Conservation (phyloP, 1,140 invertebrate species). For the Listronotus oregonensis region DNA sequence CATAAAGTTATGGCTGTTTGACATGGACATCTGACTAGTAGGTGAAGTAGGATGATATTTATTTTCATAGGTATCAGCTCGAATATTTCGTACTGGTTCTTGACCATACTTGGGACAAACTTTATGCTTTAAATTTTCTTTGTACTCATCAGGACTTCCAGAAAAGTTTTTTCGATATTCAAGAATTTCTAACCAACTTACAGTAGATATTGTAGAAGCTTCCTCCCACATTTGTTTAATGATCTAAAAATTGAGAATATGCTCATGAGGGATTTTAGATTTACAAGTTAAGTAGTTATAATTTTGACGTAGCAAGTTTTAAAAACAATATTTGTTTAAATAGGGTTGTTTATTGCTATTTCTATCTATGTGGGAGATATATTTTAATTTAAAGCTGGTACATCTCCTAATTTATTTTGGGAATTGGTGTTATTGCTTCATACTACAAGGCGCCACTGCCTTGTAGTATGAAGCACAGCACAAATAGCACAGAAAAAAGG, state of each 20-base stretch:
- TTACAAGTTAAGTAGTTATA: too few species aligned
- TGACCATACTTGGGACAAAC: conserved; percentile 56
- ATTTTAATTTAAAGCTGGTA: too few species aligned
- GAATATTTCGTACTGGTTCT: conserved; percentile 39
- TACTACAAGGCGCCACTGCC: too few species aligned
- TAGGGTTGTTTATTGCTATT: too few species aligned
- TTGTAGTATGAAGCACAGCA: too few species aligned
- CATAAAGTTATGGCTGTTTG: conserved; percentile 27
- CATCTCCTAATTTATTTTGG: too few species aligned
- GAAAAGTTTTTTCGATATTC: conserved; percentile 68
- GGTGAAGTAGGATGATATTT: neutral
- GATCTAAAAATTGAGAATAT: conserved; percentile 51
- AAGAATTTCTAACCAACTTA: conserved; percentile 70
- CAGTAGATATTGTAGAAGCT: conserved; percentile 59
- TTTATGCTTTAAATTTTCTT: conserved; percentile 58
- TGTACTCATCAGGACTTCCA: conserved; percentile 64
- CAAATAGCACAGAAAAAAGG: too few species aligned
- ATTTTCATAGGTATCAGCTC: conserved; percentile 41
- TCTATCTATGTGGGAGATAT: too few species aligned
- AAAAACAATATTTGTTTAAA: too few species aligned
- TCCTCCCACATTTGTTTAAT: conserved; percentile 64
- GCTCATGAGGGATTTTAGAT: too few species aligned
- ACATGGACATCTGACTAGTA: conserved; percentile 3
- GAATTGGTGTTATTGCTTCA: too few species aligned
- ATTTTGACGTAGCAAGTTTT: too few species aligned